Evolutionary conservation across 35 echinoderm and acorn worm genomes (phyloP), one percentile per base, ranked within the genome.

Genomic region (Eucidaris tribuloides): DNA sequence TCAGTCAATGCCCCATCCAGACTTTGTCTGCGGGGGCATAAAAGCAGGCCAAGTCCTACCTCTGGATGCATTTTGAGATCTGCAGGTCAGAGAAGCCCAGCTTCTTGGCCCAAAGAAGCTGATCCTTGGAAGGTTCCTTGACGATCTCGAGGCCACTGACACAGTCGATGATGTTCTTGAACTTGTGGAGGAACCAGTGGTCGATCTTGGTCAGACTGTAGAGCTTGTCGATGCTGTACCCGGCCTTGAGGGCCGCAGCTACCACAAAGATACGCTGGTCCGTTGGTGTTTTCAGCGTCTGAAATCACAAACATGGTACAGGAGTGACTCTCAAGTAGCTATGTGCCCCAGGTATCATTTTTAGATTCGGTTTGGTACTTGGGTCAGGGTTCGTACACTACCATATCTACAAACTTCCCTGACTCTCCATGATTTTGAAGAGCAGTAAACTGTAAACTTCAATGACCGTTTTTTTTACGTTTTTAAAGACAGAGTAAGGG

Each of bases 151-250:
- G 86, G 17, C 43, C 55, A 17, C 57, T 81, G 30, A 46, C 50
- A 19, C 87, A 93, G 41, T 84, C 68, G 37, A 93, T 50, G 39
- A 99, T 99, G 56, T 93, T 93, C 23, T 74, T 79, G 46, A 99
- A 93, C 48, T 99, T 99, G 84, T 93, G 87, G 31, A 99, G 62
- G 66, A 99, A 99, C 96, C 96, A 99, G 2, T 57, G 86, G 76
- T 99, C 96, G 60, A 99, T 99, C 62, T 91, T 93, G 77, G 96
- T 99, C 42, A 99, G 84, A 22, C 45, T 35, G 83, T 99, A 99
- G 9, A 99, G 87, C 5, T 60, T 64, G 46, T 99, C 96, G 29
- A 99, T 93, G 62, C 45, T 71, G 63, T 93, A 93, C 78, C 96
- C 96, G 7, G 82, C 90, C 86, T 93, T 84, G 46, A 99, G 79